These are phyloP conservation scores for Melanotus villosus DNA, from an alignment of 2,888 invertebrate genomes.

Conservation along the genomic window DNA sequence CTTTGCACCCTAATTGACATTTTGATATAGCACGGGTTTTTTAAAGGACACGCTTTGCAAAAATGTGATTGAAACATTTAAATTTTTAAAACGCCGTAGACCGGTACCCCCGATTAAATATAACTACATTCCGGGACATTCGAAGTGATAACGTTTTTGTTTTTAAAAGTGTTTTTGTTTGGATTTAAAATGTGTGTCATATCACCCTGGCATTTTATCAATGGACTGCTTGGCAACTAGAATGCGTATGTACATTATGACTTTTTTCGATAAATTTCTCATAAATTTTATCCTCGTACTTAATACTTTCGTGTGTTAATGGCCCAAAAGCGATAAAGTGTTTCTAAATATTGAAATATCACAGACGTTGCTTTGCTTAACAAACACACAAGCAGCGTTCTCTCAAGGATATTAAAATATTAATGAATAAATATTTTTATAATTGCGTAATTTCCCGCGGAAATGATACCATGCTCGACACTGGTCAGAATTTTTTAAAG, in stretches of 20 bases:
- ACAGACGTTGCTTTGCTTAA: no score
- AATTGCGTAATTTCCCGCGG: no score
- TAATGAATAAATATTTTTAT: no score
- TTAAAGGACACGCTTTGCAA: constrained; percentile 29
- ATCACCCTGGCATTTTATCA: constrained; percentile 48
- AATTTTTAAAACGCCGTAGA: constrained; percentile 12
- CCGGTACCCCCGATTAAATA: constrained; percentile 5
- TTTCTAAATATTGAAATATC: no score
- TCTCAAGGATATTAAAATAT: no score
- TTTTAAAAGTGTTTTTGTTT: constrained; percentile 25
- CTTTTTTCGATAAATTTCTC: not conserved
- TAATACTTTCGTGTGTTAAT: not conserved
- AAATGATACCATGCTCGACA: no score
- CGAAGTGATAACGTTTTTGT: constrained; percentile 20
- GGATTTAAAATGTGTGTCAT: constrained; percentile 44
- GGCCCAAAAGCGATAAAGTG: no score
- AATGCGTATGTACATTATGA: constrained; percentile 48
- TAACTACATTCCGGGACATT: not conserved
- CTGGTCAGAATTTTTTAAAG: no score
- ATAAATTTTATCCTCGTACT: not conserved
- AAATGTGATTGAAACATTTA: constrained; percentile 9
- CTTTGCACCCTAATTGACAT: constrained; percentile 53
- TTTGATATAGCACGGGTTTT: constrained; percentile 51
- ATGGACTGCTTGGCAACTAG: constrained; percentile 45
- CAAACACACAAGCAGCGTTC: no score